phyloP scores from a whole-genome alignment of 2,888 invertebrate genomes.

The Adelognathus sp. region DNA sequence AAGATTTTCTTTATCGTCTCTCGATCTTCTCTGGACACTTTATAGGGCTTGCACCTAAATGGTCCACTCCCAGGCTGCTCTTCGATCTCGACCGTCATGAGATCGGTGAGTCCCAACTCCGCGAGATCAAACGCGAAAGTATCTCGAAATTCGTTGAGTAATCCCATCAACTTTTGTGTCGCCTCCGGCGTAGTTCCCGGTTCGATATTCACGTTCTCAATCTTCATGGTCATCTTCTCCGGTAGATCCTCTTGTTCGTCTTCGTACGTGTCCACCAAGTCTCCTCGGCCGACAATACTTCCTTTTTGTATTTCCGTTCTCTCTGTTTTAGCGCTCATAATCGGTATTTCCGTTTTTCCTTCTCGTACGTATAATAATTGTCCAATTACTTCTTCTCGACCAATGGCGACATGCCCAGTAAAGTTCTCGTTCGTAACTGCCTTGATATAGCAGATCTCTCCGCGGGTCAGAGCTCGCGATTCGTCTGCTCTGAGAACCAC shows the following conservation, averaged over 20 bases:
- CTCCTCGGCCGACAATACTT: not conserved
- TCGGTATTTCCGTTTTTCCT: not conserved
- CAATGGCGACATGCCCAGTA: not conserved
- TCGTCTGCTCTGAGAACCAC: not conserved
- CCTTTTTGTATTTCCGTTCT: not conserved
- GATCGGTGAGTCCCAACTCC: constrained; percentile 26
- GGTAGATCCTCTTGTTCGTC: constrained; percentile 5
- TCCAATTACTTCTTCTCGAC: not conserved
- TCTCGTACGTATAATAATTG: not conserved
- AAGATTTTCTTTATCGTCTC: constrained; percentile 33
- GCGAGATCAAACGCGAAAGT: constrained; percentile 6
- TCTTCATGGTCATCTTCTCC: constrained; percentile 4
- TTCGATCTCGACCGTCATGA: constrained; percentile 36
- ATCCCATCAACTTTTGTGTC: not conserved
- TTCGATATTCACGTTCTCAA: constrained; percentile 17
- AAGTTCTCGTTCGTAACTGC: not conserved
- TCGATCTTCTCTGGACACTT: constrained; percentile 29
- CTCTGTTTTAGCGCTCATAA: not conserved
- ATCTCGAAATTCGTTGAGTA: constrained; percentile 22
- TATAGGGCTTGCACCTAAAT: not conserved
- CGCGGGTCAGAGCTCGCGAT: not conserved
- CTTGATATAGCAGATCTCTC: not conserved
- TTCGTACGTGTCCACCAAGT: not conserved
- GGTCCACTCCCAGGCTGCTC: constrained; percentile 57
- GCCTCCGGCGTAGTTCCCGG: constrained; percentile 45